phyloP scores from a whole-genome alignment of 2,113 vertebrate species.

The Ameiurus melas region DNA sequence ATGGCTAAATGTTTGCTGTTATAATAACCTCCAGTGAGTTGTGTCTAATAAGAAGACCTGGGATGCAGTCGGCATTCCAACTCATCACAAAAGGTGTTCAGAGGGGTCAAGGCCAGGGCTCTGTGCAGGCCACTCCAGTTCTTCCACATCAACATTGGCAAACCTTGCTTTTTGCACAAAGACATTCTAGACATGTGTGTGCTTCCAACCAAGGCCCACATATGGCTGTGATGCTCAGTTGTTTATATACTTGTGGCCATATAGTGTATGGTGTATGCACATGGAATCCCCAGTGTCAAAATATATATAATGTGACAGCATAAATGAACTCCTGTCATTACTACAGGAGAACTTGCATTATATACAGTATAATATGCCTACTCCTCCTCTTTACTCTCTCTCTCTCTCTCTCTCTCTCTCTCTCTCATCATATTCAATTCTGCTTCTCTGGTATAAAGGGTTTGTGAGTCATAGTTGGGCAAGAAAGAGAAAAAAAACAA shows the following conservation, averaged over 20 bases:
- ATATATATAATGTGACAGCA: background rate
- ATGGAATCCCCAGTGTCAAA: background rate
- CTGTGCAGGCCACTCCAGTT: background rate
- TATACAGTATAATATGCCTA: background rate
- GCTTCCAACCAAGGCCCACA: background rate
- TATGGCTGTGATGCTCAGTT: background rate
- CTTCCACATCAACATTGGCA: background rate
- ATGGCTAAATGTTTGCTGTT: background rate
- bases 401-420: conserved; percentile 14
- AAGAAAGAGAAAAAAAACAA: background rate
- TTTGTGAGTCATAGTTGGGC: background rate
- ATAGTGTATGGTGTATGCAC: background rate
- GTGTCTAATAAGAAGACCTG: background rate
- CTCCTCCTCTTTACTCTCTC: background rate
- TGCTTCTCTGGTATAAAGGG: background rate
- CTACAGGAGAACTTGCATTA: background rate
- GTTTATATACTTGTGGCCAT: background rate
- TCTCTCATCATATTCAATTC: conserved; percentile 5
- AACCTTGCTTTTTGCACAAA: background rate
- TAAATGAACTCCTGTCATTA: background rate
- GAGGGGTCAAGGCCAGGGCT: background rate
- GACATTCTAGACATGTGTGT: background rate
- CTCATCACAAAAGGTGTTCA: background rate
- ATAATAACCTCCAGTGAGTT: background rate
- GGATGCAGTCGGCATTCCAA: background rate